Conservation (phyloP, 37 sponge, comb jelly and placozoan species). For the Beroe ovata region DNA sequence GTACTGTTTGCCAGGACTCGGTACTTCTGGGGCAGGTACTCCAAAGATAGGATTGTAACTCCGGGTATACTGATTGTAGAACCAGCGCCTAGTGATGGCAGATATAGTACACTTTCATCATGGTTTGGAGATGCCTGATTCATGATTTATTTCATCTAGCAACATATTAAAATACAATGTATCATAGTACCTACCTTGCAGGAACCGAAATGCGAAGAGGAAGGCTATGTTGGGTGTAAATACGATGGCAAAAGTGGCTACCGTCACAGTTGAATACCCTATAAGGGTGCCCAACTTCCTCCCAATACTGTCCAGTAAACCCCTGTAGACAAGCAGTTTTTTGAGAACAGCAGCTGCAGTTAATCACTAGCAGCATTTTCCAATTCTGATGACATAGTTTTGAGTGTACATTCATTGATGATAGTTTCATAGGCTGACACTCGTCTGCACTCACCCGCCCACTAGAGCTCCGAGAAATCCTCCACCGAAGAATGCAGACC, state of each 20-base stretch:
- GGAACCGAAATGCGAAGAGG: constrained; percentile 18
- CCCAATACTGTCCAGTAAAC: not conserved
- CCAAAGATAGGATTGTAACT: not conserved
- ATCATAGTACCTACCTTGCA: too few species aligned
- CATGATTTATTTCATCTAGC: too few species aligned
- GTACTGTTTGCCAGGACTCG: not conserved
- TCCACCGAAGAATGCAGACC: not conserved
- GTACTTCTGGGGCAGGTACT: constrained; percentile 5
- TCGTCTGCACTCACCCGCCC: not conserved
- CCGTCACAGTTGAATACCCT: not conserved
- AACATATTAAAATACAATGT: too few species aligned
- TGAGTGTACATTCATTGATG: too few species aligned
- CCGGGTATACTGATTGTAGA: not conserved
- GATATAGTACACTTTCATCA: too few species aligned
- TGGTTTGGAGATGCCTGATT: too few species aligned
- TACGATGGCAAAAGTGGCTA: not conserved
- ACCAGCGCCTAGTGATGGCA: not conserved
- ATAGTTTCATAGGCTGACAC: too few species aligned
- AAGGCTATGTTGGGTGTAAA: constrained; percentile 10
- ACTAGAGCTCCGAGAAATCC: not conserved
- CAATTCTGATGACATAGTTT: too few species aligned
- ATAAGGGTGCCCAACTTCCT: constrained; percentile 10
- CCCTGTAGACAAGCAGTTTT: too few species aligned
- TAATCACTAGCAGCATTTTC: too few species aligned
- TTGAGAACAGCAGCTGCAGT: too few species aligned